Evolutionary conservation across 1,140 invertebrate genomes (phyloP).

Genomic region (Mactra quadrangularis): DNA sequence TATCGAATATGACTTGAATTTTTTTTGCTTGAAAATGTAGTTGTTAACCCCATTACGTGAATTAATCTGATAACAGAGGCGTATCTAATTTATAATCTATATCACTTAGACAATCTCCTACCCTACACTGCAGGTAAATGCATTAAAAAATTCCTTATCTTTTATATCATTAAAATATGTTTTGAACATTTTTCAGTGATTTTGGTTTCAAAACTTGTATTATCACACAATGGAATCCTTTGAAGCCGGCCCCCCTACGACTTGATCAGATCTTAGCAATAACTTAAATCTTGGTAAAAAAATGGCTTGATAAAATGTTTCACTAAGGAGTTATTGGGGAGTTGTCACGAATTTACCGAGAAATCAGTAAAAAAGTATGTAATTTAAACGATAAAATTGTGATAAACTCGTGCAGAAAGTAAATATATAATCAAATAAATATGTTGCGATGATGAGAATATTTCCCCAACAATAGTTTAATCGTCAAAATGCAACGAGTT

Average conservation of each 20-base stretch:
- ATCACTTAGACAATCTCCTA: conserved; percentile 48
- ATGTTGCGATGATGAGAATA: too few species aligned
- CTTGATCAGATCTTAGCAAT: conserved; percentile 41
- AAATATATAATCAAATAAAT: too few species aligned
- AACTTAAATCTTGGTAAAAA: conserved; percentile 18
- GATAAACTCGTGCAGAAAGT: conserved; percentile 12
- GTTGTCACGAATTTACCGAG: conserved; percentile 8
- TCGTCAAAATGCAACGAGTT: conserved; percentile 37
- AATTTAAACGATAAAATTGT: conserved; percentile 28
- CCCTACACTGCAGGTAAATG: conserved; percentile 46
- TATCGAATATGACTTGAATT: too few species aligned
- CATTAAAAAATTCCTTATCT: conserved; percentile 60
- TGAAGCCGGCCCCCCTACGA: conserved; percentile 57
- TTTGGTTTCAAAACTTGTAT: conserved; percentile 50
- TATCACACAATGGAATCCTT: conserved; percentile 45
- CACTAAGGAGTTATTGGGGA: too few species aligned
- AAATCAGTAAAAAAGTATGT: not conserved
- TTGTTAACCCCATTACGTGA: conserved; percentile 30
- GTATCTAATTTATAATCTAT: not conserved
- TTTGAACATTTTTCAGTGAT: conserved; percentile 48
- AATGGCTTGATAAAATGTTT: too few species aligned
- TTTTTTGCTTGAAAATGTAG: not conserved
- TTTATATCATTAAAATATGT: conserved; percentile 54
- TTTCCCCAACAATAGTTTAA: too few species aligned
- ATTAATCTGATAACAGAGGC: conserved; percentile 15